Evolutionary conservation across 2,113 vertebrate species (phyloP).

Genomic region (Cricetomys ansorgei): DNA sequence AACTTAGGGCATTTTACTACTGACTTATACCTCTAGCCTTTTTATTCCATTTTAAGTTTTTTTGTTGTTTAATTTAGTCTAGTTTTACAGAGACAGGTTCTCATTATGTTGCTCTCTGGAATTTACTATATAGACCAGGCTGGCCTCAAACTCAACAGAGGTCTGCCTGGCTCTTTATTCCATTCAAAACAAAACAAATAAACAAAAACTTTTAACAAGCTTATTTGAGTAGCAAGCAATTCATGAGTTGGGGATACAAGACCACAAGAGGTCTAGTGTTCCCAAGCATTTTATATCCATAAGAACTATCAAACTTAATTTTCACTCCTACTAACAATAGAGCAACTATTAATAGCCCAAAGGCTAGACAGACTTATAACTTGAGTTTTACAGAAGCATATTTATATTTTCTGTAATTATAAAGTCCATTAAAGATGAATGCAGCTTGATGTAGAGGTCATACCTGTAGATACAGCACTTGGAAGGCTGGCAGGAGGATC

Average conservation of each 20-base stretch:
- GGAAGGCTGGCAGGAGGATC: not conserved
- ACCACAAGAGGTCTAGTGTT: not conserved
- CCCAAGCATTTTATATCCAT: not conserved
- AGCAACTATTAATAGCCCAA: not conserved
- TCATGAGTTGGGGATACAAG: not conserved
- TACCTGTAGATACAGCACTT: not conserved
- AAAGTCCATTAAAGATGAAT: not conserved
- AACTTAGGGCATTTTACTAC: not conserved
- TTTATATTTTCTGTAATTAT: not conserved
- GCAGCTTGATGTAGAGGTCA: not conserved
- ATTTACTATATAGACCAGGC: not conserved
- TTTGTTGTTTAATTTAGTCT: not conserved
- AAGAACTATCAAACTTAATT: not conserved
- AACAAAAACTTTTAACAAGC: not conserved
- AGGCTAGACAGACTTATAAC: not conserved
- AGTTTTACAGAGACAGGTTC: not conserved
- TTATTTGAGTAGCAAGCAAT: not conserved
- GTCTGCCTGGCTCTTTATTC: not conserved
- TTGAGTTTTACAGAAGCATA: not conserved
- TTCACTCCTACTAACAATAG: not conserved
- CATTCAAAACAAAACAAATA: not conserved
- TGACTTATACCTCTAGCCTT: not conserved
- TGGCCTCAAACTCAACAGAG: not conserved
- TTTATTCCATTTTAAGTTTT: not conserved
- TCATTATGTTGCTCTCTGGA: not conserved